Evolutionary conservation across 2,113 vertebrate species (phyloP), one percentile per base, ranked within the genome.

Genomic region (Tor tambroides): DNA sequence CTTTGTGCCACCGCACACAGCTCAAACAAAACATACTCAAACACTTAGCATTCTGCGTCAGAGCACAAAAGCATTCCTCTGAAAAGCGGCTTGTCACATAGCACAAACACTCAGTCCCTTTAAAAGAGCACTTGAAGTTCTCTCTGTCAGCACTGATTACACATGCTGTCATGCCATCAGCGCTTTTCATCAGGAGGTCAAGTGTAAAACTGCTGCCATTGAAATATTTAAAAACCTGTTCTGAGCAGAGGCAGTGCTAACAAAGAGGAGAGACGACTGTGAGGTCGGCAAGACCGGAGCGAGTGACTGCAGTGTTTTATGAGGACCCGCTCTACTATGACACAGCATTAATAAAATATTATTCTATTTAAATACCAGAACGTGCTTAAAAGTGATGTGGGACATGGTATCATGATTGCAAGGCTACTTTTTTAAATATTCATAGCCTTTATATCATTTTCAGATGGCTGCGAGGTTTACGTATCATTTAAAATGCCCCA

Each of bases 181-280:
- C 56, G 88, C 87, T 91, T 85, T 80, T 46, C 80, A 89, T 82
- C 86, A 67, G 67, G 89, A 90, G 91, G 89, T 91, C 91, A 88
- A 85, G 89, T 88, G 86, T 82, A 80, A 90, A 86, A 78, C 85
- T 61, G 79, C 35, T 76, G 10, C 14, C 72, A 85, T 83, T 46
- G 28, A 30, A n/a, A 82, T 87, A 69, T 83, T 80, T 81, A 38
- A 56, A n/a, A 86, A 79, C 88, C 85, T 84, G 88, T 85, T 89
- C 35, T 87, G 89, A 84, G 91, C 79, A 69, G 86, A 80, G 69
- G 71, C 85, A 38, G 81, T 65, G 8, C 65, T 28, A 69, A 56
- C 28, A 87, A 65, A 51, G 11, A 84, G 63, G 46, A 78, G 49
- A 77, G 38, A 41, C 59, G 35, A 76, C 32, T 26, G 46, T 38